Percentiles rank a stretch among this genome's conserved stretches.
phyloP scores from a whole-genome alignment of 2,113 vertebrate species.

The Ciconia maguari region DNA sequence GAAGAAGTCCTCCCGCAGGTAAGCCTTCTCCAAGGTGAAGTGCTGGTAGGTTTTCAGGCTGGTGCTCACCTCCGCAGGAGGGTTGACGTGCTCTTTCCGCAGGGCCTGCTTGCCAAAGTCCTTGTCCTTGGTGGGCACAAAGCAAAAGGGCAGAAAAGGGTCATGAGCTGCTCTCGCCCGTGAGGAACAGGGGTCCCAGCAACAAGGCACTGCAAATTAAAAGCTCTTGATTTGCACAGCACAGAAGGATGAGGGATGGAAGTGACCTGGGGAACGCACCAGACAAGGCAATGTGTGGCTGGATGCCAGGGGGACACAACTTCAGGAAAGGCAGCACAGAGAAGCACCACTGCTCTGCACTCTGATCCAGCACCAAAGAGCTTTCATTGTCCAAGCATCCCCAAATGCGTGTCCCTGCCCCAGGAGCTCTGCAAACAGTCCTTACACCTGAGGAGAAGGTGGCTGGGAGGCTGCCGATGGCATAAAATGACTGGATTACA shows the following conservation, averaged over 20 bases:
- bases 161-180: neutral
- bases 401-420: rapidly evolving
- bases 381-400: neutral
- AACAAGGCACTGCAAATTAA: neutral
- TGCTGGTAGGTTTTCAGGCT: conserved; percentile 99
- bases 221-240: neutral
- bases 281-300: neutral
- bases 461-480: neutral
- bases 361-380: neutral
- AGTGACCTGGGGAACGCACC: neutral
- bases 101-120: conserved; percentile 95
- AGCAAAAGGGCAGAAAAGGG: neutral
- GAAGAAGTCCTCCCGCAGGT: conserved; percentile 96
- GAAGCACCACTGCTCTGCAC: neutral
- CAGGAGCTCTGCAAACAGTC: neutral
- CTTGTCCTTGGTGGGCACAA: conserved; percentile 82
- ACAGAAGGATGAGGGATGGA: neutral
- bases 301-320: neutral
- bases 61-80: conserved; percentile 94
- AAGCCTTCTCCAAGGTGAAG: conserved; percentile 98
- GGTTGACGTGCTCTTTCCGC: conserved; percentile 94
- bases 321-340: neutral
- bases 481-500: neutral
- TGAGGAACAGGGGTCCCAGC: neutral
- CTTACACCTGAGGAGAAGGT: neutral